phyloP scores from a whole-genome alignment of 2,113 vertebrate genomes.

The Ammodramus savannarum region DNA sequence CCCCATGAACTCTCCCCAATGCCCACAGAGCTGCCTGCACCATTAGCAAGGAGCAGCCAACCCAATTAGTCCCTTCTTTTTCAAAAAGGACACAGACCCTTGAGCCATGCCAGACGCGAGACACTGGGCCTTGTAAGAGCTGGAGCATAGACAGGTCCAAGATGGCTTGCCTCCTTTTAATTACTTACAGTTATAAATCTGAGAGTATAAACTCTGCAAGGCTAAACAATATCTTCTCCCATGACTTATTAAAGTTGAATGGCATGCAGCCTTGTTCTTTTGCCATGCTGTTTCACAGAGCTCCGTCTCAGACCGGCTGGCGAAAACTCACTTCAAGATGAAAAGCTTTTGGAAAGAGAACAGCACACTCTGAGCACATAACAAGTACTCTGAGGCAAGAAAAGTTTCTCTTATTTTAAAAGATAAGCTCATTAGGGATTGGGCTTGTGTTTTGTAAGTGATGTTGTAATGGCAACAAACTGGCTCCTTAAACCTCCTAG shows the following conservation, averaged over 20 bases:
- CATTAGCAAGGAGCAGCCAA: neutral
- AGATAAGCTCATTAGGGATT: constrained; percentile 54
- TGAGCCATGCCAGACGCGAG: neutral
- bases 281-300: constrained; percentile 30
- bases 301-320: neutral
- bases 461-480: constrained; percentile 38
- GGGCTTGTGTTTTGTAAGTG: constrained; percentile 12
- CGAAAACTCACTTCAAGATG: constrained; percentile 25
- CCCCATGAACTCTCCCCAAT: neutral
- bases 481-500: neutral
- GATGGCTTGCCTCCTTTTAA: constrained; percentile 14
- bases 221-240: constrained; percentile 41
- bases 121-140: neutral
- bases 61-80: neutral
- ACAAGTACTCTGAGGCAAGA: constrained; percentile 31
- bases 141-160: neutral
- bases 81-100: neutral
- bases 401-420: constrained; percentile 40
- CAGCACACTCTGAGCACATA: constrained; percentile 51
- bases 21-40: neutral
- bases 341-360: constrained; percentile 62
- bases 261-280: constrained; percentile 9
- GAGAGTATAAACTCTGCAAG: constrained; percentile 10
- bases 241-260: constrained; percentile 43
- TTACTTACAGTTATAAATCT: constrained; percentile 7